These are phyloP conservation scores for Hemicordylus capensis DNA, from an alignment of 2,113 vertebrate species.

Conservation along the genomic window DNA sequence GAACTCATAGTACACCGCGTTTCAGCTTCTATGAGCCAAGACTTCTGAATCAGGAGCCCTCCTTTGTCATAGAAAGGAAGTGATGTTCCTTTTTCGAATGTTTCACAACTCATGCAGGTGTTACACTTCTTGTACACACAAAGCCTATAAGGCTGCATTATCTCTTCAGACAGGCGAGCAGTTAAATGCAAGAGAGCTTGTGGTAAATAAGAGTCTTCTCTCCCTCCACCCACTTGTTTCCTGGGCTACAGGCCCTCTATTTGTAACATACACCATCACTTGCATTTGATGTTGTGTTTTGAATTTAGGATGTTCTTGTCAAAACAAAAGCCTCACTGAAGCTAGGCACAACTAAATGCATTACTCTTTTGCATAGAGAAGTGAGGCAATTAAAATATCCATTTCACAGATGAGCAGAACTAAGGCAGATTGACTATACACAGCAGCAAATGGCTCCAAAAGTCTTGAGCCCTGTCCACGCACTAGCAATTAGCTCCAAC, in stretches of 20 bases:
- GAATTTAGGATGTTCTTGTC: constrained; percentile 19
- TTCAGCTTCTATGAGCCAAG: neutral
- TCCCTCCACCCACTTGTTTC: constrained; percentile 41
- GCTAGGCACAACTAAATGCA: neutral
- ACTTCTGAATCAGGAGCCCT: neutral
- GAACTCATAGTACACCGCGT: neutral
- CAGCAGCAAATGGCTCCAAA: constrained; percentile 45
- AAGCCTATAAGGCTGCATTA: neutral
- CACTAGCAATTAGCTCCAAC: constrained; percentile 52
- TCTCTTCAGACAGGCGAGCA: neutral
- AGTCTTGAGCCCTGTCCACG: constrained; percentile 35
- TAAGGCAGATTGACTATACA: constrained; percentile 57
- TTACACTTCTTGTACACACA: neutral
- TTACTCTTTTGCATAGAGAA: constrained; percentile 12
- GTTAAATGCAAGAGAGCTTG: neutral
- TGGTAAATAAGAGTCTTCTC: neutral
- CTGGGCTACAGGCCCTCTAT: constrained; percentile 21
- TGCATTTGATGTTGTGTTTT: constrained; percentile 4
- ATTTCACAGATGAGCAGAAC: constrained; percentile 54
- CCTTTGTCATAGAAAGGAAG: neutral
- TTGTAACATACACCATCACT: constrained; percentile 24
- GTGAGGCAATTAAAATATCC: constrained; percentile 59
- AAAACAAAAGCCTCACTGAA: neutral
- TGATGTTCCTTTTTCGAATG: neutral
- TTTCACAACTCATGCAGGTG: neutral